Percentiles rank a stretch among this genome's conserved stretches.
Conservation (phyloP, 2,113 vertebrate genomes). For the Trogon melanurus region DNA sequence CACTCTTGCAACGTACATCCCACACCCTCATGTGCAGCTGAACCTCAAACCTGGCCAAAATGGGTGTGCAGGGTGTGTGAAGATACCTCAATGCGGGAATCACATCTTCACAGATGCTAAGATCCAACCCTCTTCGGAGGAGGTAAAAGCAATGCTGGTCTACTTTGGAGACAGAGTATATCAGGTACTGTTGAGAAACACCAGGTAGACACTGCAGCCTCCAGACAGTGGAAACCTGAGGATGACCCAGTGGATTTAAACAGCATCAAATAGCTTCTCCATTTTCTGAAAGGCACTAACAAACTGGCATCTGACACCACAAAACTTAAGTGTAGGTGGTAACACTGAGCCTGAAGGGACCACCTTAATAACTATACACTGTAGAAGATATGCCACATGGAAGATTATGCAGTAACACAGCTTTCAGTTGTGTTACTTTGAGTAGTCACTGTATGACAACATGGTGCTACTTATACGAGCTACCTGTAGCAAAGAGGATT, state of each 20-base stretch:
- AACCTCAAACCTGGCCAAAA: neutral
- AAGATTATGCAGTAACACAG: neutral
- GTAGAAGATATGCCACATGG: neutral
- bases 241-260: neutral
- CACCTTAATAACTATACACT: neutral
- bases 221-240: fast-evolving
- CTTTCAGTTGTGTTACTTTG: neutral
- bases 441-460: neutral
- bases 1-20: neutral
- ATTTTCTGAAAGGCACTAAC: neutral
- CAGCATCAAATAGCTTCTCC: neutral
- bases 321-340: neutral
- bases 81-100: neutral
- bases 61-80: fast-evolving
- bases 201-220: neutral
- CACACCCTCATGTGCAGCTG: neutral
- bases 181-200: neutral
- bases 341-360: neutral
- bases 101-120: neutral
- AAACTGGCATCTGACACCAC: neutral
- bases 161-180: neutral
- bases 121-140: neutral
- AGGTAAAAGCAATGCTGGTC: neutral
- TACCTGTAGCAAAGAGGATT: neutral
- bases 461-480: neutral